phyloP scores from a whole-genome alignment of 2,113 vertebrate species.

The Arvicanthis niloticus region DNA sequence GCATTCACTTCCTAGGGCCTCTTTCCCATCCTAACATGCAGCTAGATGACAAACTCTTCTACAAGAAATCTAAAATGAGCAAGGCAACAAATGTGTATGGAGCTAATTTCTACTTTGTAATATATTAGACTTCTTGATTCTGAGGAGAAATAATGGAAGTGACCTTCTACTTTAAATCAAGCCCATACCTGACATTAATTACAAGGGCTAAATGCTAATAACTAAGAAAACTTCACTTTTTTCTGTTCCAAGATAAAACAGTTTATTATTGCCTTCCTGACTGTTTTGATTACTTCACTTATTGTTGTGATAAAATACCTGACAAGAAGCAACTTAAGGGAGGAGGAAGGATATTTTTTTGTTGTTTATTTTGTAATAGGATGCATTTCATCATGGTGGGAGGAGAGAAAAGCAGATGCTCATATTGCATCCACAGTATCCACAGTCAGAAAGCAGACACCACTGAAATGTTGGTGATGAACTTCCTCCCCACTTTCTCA shows the following conservation, averaged over 20 bases:
- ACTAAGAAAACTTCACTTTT: background rate
- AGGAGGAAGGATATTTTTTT: background rate
- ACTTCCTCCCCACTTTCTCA: no score
- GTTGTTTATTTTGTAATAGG: background rate
- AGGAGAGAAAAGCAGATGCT: background rate
- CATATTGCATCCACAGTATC: background rate
- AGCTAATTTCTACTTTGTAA: background rate
- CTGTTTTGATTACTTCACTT: background rate
- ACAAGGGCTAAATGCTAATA: background rate
- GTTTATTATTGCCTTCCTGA: background rate
- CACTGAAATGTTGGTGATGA: no score
- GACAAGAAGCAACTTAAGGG: background rate
- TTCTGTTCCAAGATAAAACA: background rate
- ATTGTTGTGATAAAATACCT: background rate
- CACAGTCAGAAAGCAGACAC: background rate
- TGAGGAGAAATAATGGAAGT: no score
- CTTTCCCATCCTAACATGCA: background rate
- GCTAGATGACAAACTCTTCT: background rate
- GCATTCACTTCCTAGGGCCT: background rate
- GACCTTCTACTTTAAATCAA: background rate
- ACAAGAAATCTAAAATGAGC: background rate
- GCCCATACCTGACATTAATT: background rate
- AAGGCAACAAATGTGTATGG: background rate
- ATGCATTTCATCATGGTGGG: no score
- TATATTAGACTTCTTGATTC: background rate